Percentiles rank a stretch among this genome's conserved stretches.
Evolutionary conservation across 37 sponge, comb jelly and placozoan genomes (phyloP).

Genomic region (Beroe ovata): DNA sequence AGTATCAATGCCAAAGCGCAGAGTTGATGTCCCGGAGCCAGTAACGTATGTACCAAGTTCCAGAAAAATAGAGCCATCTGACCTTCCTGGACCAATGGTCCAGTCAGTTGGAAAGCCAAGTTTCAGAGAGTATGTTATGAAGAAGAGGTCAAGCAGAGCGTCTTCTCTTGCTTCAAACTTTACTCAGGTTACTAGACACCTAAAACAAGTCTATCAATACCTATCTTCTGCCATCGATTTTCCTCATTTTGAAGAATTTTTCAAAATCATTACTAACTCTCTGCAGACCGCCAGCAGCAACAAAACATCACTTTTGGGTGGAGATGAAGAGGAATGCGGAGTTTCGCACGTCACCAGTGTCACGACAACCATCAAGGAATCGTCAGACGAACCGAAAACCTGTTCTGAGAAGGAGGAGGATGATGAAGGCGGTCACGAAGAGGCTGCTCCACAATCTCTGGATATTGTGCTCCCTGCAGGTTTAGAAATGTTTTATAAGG

Average conservation of each 20-base stretch:
- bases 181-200: neutral
- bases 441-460: slow-evolving; percentile 2
- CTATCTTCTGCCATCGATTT: no score
- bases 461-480: slow-evolving; percentile 50
- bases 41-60: slow-evolving; percentile 18
- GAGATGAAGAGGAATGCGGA: neutral
- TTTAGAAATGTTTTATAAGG: neutral
- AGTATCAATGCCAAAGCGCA: slow-evolving; percentile 8
- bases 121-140: slow-evolving; percentile 65
- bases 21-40: neutral
- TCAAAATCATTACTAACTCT: no score
- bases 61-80: slow-evolving; percentile 49
- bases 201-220: no score
- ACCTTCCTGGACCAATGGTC: slow-evolving; percentile 9
- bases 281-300: neutral
- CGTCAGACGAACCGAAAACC: neutral
- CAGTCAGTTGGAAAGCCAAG: neutral
- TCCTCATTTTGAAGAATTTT: no score
- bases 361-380: slow-evolving; percentile 5
- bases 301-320: neutral
- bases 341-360: slow-evolving; percentile 10
- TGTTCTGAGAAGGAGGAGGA: neutral
- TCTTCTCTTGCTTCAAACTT: neutral
- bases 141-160: slow-evolving; percentile 17
- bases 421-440: neutral